phyloP scores from a whole-genome alignment of 2,888 invertebrate genomes.

The Aporophyla nigra region DNA sequence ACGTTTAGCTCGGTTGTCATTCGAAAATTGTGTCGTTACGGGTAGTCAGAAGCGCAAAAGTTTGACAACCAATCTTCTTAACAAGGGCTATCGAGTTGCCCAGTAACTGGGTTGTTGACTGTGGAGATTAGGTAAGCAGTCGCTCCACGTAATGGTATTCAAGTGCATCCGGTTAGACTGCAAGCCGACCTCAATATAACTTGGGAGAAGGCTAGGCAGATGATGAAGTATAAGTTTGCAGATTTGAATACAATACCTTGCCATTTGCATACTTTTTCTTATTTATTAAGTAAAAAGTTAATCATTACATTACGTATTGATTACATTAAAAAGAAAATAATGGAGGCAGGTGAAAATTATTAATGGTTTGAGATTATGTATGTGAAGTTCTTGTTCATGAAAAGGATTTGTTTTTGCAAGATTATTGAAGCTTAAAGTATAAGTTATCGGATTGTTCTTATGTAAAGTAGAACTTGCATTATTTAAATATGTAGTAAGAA shows the following conservation, averaged over 20 bases:
- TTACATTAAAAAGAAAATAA: conserved; percentile 7
- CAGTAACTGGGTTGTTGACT: background rate
- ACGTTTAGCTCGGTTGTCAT: background rate
- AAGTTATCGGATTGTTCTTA: conserved; percentile 5
- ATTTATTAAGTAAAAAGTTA: conserved; percentile 23
- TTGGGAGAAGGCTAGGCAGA: background rate
- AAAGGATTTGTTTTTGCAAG: conserved; percentile 34
- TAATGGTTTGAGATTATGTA: conserved; percentile 12
- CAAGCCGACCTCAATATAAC: background rate
- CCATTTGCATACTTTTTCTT: conserved; percentile 33
- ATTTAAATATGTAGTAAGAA: conserved; percentile 4
- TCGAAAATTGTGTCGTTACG: background rate
- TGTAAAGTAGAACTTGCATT: conserved; percentile 8
- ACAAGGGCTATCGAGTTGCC: background rate
- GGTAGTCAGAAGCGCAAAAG: background rate
- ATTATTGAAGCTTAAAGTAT: conserved; percentile 25
- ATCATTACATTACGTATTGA: conserved; percentile 1
- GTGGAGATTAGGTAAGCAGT: background rate
- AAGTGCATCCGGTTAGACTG: background rate
- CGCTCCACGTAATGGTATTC: background rate
- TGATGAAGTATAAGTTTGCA: background rate
- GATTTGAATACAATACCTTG: conserved; percentile 30
- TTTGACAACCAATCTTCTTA: background rate
- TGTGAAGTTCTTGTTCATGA: conserved; percentile 18
- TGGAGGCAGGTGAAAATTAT: conserved; percentile 38